Percentiles rank a stretch among this genome's conserved stretches.
Evolutionary conservation across 2,797 vertebrate species (phyloP).

Genomic region (Helarctos malayanus): DNA sequence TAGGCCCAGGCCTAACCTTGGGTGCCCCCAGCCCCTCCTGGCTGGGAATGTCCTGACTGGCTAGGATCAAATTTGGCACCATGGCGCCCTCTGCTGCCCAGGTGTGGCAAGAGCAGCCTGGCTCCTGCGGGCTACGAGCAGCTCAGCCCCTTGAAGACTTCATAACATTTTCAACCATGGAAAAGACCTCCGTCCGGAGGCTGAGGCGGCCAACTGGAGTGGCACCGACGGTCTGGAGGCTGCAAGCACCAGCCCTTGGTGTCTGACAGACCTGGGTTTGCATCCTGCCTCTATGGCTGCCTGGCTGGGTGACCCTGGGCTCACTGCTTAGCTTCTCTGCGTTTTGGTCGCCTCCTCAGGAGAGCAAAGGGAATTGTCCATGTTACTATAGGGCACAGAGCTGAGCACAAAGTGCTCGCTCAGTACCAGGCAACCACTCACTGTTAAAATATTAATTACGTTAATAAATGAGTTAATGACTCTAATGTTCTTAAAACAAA

Average conservation of each 20-base stretch:
- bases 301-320: neutral
- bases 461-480: neutral
- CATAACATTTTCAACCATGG: neutral
- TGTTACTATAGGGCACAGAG: neutral
- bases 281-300: neutral
- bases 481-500: neutral
- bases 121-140: neutral
- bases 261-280: neutral
- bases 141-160: neutral
- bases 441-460: neutral
- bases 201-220: neutral
- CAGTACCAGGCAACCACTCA: neutral
- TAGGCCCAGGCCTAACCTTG: accelerated
- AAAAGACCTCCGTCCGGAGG: neutral
- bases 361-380: neutral
- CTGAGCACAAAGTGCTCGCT: neutral
- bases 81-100: neutral
- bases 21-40: neutral
- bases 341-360: neutral
- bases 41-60: neutral
- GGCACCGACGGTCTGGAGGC: neutral
- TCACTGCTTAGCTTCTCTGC: neutral
- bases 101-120: neutral
- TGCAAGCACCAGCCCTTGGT: neutral
- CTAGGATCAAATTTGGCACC: neutral